phyloP scores from a whole-genome alignment of 2,797 vertebrate species.

The Coregonus sp. region DNA sequence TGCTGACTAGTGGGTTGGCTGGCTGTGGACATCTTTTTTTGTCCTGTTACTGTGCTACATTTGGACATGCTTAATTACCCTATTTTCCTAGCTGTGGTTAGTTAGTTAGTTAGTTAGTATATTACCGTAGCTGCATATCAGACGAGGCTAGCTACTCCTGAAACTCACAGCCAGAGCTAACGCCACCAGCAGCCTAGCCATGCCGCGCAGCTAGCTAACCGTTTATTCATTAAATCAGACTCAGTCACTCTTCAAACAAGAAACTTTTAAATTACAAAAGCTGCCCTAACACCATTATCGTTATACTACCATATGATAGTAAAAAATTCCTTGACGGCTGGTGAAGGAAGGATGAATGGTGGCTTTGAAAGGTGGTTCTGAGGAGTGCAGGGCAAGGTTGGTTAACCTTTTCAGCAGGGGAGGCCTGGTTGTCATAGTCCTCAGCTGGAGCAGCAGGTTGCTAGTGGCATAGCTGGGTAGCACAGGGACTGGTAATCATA shows the following conservation, averaged over 20 bases:
- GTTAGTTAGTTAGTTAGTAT: neutral
- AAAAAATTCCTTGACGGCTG: constrained; percentile 22
- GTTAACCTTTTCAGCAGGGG: constrained; percentile 23
- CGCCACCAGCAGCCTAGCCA: neutral
- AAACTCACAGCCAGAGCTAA: neutral
- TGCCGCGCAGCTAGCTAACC: neutral
- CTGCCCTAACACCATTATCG: neutral
- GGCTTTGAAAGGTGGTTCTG: constrained; percentile 33
- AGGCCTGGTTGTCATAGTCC: constrained; percentile 36
- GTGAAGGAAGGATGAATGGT: constrained; percentile 21
- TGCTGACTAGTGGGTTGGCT: neutral
- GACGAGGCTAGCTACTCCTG: neutral
- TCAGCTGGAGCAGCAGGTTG: constrained; percentile 47
- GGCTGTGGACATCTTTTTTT: neutral
- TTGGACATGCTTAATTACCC: neutral
- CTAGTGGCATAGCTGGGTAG: constrained; percentile 53
- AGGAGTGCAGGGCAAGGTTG: constrained; percentile 26
- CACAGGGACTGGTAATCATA: constrained; percentile 48
- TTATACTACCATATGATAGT: constrained; percentile 2
- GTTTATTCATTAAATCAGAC: neutral
- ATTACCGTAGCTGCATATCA: neutral
- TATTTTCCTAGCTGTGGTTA: neutral
- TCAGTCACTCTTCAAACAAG: constrained; percentile 14
- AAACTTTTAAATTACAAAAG: constrained; percentile 7
- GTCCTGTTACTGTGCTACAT: neutral